These are phyloP conservation scores for Daphoenositta chrysoptera DNA, from an alignment of 2,113 vertebrate species.

Conservation along the genomic window DNA sequence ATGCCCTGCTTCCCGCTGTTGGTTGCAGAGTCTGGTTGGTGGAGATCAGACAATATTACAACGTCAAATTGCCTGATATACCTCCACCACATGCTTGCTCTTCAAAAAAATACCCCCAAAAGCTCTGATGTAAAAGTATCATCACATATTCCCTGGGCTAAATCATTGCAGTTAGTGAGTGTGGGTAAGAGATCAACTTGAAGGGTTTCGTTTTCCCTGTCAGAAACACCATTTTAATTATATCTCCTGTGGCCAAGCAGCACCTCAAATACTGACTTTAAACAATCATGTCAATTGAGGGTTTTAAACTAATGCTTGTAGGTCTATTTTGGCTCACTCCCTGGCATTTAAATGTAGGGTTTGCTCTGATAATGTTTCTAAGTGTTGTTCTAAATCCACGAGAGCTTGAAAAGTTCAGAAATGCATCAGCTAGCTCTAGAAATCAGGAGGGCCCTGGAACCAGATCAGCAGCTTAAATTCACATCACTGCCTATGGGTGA, in stretches of 20 bases:
- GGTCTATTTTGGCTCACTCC: neutral
- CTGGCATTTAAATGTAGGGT: neutral
- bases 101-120: neutral
- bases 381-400: neutral
- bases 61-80: neutral
- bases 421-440: neutral
- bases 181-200: neutral
- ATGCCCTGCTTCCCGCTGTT: neutral
- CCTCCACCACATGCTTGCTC: neutral
- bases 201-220: neutral
- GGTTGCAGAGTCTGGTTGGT: neutral
- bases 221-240: neutral
- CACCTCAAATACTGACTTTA: neutral
- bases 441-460: neutral
- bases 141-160: neutral
- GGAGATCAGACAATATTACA: neutral
- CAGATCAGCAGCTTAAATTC: neutral
- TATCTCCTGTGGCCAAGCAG: neutral
- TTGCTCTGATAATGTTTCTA: neutral
- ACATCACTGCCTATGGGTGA: neutral
- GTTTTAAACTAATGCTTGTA: neutral
- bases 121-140: neutral
- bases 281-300: neutral
- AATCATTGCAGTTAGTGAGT: neutral
- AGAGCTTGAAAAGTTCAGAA: neutral